Base-by-base conservation (phyloP, 2,888 invertebrate genomes). In the Drosophila flavopinicola region DNA sequence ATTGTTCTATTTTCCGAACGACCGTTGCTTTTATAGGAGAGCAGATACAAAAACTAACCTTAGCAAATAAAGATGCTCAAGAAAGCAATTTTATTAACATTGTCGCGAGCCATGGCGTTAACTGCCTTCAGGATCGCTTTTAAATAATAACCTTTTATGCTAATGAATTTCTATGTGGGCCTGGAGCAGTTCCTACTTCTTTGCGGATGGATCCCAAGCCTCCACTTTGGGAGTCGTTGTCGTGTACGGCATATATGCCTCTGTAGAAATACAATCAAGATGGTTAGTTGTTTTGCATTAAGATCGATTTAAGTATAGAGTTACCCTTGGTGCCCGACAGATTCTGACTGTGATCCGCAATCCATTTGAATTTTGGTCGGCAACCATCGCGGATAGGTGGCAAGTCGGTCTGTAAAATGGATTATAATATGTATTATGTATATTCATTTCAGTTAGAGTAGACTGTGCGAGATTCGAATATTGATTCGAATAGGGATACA, bases 191-290 rank as follows among this genome's bases (percentile, higher is more conserved):
- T 48, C 60, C 49, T 87, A 57, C 13, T 82, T 75, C 87, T 90
- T 60, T 4, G 51, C 45, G 7, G 32, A n/a, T 3, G 94, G 94
- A 39, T 90, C 88, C 99, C 99, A 99, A 1, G 96, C 92, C 88
- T 98, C 93, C 27, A 99, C 93, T 92, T 99, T 99, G 1, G 96
- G 94, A 20, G 91, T 92, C 0, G 96, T 96, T 2, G 99, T 99
- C 72, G 94, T 95, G 91, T 98, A 99, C 0, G 99, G 99, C 77
- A 95, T 94, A 88, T 97, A 99, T 75, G 95, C 94, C 1, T 88
- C 91, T 91, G 73, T 9, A 48, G 37, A 20, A 24, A 32, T 0
- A 13, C 6, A 10, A 0, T 5, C n/a, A n/a, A n/a, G n/a, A n/a
- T n/a, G n/a, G 4, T 20, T 20, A 20, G 9, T 6, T 2, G 1